Conservation (phyloP, 2,888 invertebrate species). For the Allygus modestus region DNA sequence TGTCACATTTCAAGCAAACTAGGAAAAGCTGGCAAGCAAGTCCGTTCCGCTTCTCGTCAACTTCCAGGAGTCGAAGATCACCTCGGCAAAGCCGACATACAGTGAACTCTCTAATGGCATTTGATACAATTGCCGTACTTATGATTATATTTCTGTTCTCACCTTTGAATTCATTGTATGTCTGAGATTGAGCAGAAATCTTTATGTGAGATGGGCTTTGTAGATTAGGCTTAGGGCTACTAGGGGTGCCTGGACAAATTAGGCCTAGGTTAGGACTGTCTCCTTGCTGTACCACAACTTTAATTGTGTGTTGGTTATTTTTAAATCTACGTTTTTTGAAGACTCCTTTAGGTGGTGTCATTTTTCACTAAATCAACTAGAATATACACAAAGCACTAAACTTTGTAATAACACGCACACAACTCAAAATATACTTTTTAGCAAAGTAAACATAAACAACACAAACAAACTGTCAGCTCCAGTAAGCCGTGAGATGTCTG, state of each 20-base stretch:
- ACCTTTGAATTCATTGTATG: conserved; percentile 8
- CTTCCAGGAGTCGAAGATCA: conserved; percentile 17
- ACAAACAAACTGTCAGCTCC: too few species aligned
- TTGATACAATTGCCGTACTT: not conserved
- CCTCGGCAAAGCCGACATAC: conserved; percentile 1
- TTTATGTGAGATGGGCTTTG: not conserved
- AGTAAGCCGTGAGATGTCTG: too few species aligned
- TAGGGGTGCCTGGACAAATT: not conserved
- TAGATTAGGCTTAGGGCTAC: not conserved
- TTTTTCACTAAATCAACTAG: too few species aligned
- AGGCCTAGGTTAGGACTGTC: not conserved
- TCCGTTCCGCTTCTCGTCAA: not conserved
- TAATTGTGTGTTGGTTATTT: conserved; percentile 7
- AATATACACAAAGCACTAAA: too few species aligned
- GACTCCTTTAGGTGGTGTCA: not conserved
- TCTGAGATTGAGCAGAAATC: not conserved
- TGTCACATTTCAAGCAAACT: conserved; percentile 14
- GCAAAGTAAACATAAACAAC: too few species aligned
- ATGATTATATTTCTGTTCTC: conserved; percentile 10
- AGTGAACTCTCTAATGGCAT: not conserved
- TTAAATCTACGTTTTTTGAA: conserved; percentile 1
- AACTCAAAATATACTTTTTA: too few species aligned
- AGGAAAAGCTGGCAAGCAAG: conserved; percentile 36
- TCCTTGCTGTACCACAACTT: not conserved
- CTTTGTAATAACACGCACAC: not conserved